Conservation (phyloP, 2,888 invertebrate genomes). For the Lingula anatina region DNA sequence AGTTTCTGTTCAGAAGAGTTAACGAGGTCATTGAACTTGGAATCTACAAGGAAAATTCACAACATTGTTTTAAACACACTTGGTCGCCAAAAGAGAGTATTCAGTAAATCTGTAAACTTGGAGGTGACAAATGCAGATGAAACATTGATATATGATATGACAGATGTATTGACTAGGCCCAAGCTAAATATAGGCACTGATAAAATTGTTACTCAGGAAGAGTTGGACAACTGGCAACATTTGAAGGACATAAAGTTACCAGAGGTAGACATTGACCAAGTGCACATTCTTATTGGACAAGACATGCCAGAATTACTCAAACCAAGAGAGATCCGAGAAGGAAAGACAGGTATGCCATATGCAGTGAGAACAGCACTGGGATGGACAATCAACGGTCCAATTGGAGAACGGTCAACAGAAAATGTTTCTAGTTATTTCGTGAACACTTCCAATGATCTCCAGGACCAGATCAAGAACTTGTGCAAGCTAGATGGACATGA, state of each 20-base stretch:
- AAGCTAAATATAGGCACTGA: neutral
- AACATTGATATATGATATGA: neutral
- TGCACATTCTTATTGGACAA: conserved; percentile 7
- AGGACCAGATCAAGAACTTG: neutral
- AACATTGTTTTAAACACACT: neutral
- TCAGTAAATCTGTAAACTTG: neutral
- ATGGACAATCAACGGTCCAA: conserved; percentile 9
- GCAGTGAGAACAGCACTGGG: conserved; percentile 8
- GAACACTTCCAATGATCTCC: neutral
- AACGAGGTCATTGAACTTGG: neutral
- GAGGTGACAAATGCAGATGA: neutral
- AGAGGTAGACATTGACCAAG: neutral
- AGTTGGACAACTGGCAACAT: conserved; percentile 1
- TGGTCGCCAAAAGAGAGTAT: neutral
- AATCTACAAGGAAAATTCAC: neutral
- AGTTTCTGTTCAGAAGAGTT: conserved; percentile 2
- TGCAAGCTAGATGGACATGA: neutral
- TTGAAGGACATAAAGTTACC: conserved; percentile 3
- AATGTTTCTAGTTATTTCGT: neutral
- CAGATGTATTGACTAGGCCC: neutral
- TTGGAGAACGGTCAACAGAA: neutral
- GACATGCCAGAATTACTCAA: conserved; percentile 2
- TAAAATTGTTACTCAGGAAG: neutral
- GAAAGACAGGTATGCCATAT: conserved; percentile 7
- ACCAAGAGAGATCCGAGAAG: conserved; percentile 4